phyloP scores from a whole-genome alignment of 2,797 vertebrate species.

The Falco novaeseelandiae region DNA sequence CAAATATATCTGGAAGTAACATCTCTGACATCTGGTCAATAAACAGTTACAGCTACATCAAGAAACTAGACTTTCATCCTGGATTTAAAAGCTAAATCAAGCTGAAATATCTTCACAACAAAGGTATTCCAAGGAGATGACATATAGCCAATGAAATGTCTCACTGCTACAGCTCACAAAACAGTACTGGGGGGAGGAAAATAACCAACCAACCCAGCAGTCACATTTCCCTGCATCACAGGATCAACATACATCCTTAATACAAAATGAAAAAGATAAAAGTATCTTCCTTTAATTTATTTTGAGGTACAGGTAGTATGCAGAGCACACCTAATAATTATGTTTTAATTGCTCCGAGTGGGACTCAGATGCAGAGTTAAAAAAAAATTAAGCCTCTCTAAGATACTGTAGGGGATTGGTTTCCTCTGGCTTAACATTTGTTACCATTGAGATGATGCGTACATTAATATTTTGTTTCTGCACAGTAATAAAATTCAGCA shows the following conservation, averaged over 20 bases:
- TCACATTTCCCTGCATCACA: background rate
- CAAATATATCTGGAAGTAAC: background rate
- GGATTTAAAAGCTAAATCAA: conserved; percentile 31
- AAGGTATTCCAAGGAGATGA: background rate
- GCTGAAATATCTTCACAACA: background rate
- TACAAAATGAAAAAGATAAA: background rate
- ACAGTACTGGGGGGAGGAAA: background rate
- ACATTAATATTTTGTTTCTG: background rate
- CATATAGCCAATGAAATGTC: background rate
- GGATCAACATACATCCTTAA: background rate
- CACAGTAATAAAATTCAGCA: background rate
- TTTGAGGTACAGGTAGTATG: background rate
- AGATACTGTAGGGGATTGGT: background rate
- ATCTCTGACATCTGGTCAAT: background rate
- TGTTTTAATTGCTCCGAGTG: background rate
- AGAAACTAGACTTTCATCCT: background rate
- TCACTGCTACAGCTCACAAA: background rate
- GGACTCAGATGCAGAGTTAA: background rate
- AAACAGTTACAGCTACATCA: background rate
- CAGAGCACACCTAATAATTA: background rate
- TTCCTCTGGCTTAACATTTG: background rate
- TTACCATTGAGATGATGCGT: background rate
- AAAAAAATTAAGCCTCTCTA: background rate
- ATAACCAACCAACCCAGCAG: background rate
- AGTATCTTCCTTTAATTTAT: background rate